Base-by-base conservation (phyloP, 2,797 vertebrate species). In the Gymnothorax javanicus region DNA sequence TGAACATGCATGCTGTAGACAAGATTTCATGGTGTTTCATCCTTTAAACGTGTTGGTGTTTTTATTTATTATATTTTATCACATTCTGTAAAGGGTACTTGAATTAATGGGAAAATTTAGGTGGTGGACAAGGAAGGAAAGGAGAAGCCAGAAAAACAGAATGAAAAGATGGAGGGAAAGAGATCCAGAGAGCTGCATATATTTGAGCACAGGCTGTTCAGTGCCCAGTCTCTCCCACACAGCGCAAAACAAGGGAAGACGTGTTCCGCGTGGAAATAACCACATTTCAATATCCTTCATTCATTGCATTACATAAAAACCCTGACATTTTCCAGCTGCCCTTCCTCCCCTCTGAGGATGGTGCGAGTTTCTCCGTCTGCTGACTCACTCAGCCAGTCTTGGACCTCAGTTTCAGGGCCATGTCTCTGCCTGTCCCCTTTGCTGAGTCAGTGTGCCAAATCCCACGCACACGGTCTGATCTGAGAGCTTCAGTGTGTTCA, bases 131-230 rank as follows among this genome's bases (percentile, higher is more conserved):
- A 52, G 13, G 33, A 5, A 15, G 13, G 69, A 43, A 27, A 77
- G 12, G 50, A 15, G 73, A 43, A 50, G 73, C 3, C 33, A 77
- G 43, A 50, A 27, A 27, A 25, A 69, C 20, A 59, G 58, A 13
- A 59, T 59, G 58, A 59, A 59, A 59, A 69, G n/a, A 69, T 23
- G 27, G 23, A 69, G 20, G 23, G n/a, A 27, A 27, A 33, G 79
- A 84, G 90, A 81, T 92, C 92, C 92, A 89, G 93, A 90, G 52
- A 90, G 92, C 87, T 93, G 95, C 94, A 93, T 91, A 93, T 85
- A 88, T 92, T 87, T 83, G 86, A 75, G 86, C 33, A 27, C 33
- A 59, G 27, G 4, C 91, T 92, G 86, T 11, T 13, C 90, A 91
- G 88, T 85, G 91, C 87, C 91, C 89, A 83, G n/a, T 89, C 77